Evolutionary conservation across 2,888 invertebrate genomes (phyloP).

Genomic region (Saturnia pavonia): DNA sequence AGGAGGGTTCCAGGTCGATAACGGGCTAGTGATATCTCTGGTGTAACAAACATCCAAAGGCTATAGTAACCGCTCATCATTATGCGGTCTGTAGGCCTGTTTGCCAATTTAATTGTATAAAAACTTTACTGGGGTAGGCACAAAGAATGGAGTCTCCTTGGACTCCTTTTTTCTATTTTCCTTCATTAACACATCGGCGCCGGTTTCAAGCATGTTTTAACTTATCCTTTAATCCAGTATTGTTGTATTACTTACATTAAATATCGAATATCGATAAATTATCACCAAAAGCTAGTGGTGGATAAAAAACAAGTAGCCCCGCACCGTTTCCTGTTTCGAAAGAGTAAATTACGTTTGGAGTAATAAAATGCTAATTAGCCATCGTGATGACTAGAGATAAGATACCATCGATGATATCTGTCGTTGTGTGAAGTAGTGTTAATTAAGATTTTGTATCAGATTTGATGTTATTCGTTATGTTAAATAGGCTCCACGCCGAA

Average conservation of each 20-base stretch:
- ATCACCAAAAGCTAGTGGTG: background rate
- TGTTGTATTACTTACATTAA: background rate
- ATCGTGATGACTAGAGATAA: constrained; percentile 16
- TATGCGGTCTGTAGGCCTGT: no score
- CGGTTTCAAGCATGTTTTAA: background rate
- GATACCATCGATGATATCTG: constrained; percentile 15
- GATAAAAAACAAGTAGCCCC: constrained; percentile 9
- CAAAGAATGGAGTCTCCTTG: background rate
- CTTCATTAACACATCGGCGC: background rate
- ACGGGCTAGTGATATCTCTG: no score
- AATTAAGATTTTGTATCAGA: constrained; percentile 17
- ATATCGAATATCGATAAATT: background rate
- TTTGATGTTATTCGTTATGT: background rate
- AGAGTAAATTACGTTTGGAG: constrained; percentile 17
- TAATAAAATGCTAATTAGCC: constrained; percentile 17
- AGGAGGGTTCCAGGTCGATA: no score
- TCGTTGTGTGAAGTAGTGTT: constrained; percentile 17
- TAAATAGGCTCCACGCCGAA: background rate
- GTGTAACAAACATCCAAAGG: no score
- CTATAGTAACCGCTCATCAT: no score
- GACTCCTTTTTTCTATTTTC: background rate
- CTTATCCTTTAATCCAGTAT: background rate
- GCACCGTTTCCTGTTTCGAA: constrained; percentile 17
- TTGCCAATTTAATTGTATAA: no score
- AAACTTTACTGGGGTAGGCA: background rate